phyloP scores from a whole-genome alignment of 2,888 invertebrate species.

The Synanthedon vespiformis region DNA sequence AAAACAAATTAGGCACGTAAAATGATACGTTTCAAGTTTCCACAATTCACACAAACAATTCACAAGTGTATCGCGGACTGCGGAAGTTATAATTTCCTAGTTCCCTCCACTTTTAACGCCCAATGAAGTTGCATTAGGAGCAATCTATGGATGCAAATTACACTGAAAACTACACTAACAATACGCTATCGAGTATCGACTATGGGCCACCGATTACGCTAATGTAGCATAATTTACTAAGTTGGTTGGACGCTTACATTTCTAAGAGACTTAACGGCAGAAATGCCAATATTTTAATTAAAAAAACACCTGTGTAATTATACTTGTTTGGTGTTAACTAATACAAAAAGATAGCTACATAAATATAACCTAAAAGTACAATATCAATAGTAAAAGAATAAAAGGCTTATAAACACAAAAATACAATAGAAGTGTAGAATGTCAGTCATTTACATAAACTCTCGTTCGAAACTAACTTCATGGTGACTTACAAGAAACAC shows the following conservation, averaged over 20 bases:
- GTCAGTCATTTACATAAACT: too few relatives aligned
- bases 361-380: too few relatives aligned
- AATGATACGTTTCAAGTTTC: neutral
- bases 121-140: constrained; percentile 27
- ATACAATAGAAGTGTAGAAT: too few relatives aligned
- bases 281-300: too few relatives aligned
- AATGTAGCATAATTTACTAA: constrained; percentile 4
- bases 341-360: too few relatives aligned
- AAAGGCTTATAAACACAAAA: too few relatives aligned
- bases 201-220: neutral
- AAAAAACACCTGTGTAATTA: too few relatives aligned
- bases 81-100: constrained; percentile 49
- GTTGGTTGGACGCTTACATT: neutral
- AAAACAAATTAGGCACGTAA: neutral
- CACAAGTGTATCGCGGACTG: constrained; percentile 30
- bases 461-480: too few relatives aligned
- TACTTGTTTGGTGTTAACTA: too few relatives aligned
- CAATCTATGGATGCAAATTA: constrained; percentile 32
- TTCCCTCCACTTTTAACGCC: constrained; percentile 28
- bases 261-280: too few relatives aligned
- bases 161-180: constrained; percentile 35
- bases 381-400: too few relatives aligned
- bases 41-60: constrained; percentile 5
- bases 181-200: constrained; percentile 12
- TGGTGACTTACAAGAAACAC: too few relatives aligned